These are phyloP conservation scores for Zaprionus inermis DNA, from an alignment of 1,140 invertebrate species.

Conservation along the genomic window DNA sequence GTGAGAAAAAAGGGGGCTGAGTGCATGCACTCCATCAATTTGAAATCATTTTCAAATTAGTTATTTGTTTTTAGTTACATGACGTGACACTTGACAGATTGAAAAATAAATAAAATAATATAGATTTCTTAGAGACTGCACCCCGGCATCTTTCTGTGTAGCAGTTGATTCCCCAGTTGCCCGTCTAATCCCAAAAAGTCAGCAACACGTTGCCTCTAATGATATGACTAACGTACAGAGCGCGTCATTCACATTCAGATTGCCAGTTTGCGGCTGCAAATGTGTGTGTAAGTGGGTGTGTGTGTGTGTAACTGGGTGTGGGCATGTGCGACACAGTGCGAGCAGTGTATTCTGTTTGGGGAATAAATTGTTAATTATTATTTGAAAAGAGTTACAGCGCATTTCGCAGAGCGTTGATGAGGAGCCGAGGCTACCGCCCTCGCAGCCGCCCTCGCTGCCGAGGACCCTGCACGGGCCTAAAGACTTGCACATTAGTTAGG, in stretches of 20 bases:
- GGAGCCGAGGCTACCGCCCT: neutral
- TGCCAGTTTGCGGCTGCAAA: conserved; percentile 37
- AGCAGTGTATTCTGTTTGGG: conserved; percentile 66
- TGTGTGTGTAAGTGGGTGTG: conserved; percentile 3
- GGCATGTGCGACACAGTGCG: neutral
- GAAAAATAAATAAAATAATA: too few relatives aligned
- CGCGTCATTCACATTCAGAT: conserved; percentile 62
- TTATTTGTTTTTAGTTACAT: too few relatives aligned
- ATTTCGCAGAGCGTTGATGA: conserved; percentile 48
- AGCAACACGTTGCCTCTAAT: conserved; percentile 82
- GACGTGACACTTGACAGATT: too few relatives aligned
- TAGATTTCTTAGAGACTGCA: too few relatives aligned
- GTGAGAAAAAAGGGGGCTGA: neutral
- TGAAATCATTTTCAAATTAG: neutral
- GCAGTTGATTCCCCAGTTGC: conserved; percentile 67
- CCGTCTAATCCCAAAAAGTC: conserved; percentile 67
- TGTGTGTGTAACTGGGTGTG: conserved; percentile 17
- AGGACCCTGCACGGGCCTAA: conserved; percentile 10
- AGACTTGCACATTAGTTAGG: conserved; percentile 11
- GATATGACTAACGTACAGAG: conserved; percentile 81
- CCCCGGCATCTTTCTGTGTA: conserved; percentile 43
- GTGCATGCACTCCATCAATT: neutral
- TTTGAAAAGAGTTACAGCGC: conserved; percentile 81
- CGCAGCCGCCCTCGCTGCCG: neutral
- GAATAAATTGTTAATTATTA: conserved; percentile 83